These are phyloP conservation scores for Hypselothyrea guttata DNA, from an alignment of 2,888 invertebrate species.

Conservation along the genomic window DNA sequence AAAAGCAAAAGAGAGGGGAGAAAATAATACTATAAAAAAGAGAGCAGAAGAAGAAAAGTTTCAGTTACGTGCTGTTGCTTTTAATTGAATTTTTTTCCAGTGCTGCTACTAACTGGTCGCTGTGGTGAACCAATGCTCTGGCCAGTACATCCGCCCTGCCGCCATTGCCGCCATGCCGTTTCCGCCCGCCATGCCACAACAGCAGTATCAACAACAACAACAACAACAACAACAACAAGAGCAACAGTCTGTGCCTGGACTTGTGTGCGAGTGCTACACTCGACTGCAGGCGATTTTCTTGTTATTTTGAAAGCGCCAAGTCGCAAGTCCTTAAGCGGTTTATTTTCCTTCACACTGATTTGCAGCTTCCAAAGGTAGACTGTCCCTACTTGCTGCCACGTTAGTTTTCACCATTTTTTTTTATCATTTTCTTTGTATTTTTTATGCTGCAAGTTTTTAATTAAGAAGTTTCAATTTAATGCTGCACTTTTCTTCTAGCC, in stretches of 20 bases:
- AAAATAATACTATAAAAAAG: conserved; percentile 15
- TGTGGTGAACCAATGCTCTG: conserved; percentile 52
- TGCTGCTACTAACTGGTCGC: conserved; percentile 52
- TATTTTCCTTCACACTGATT: conserved; percentile 74
- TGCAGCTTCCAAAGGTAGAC: conserved; percentile 54
- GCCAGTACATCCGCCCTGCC: conserved; percentile 59
- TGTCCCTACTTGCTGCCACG: background rate
- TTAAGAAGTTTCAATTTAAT: conserved; percentile 69
- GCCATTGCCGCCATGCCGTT: conserved; percentile 55
- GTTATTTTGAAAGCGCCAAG: conserved; percentile 72
- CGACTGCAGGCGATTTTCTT: conserved; percentile 67
- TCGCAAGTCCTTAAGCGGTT: conserved; percentile 75
- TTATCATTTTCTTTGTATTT: conserved; percentile 13
- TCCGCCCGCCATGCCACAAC: conserved; percentile 43
- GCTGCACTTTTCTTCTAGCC: conserved; percentile 31
- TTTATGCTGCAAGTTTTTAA: conserved; percentile 63
- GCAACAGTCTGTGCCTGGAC: conserved; percentile 6
- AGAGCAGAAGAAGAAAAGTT: conserved; percentile 58
- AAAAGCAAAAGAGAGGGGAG: conserved; percentile 16
- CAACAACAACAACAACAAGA: background rate
- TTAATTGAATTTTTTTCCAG: conserved; percentile 77
- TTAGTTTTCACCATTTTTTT: background rate
- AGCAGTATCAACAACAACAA: conserved; percentile 21
- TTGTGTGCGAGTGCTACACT: conserved; percentile 46
- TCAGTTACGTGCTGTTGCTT: conserved; percentile 79